phyloP scores from a whole-genome alignment of 2,888 invertebrate species.

The Netelia fuscicornis region DNA sequence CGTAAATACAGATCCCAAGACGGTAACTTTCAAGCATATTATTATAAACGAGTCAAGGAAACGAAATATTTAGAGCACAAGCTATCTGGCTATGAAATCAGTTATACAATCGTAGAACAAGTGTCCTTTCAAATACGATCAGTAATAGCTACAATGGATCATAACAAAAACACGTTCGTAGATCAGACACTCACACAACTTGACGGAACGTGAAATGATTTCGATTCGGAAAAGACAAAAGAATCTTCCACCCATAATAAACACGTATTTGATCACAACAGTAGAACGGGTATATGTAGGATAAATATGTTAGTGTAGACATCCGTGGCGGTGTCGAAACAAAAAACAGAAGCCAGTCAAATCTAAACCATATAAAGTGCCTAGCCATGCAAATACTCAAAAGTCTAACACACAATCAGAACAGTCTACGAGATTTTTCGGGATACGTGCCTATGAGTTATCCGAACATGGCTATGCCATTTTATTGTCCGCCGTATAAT shows the following conservation, averaged over 20 bases:
- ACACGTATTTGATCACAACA: not conserved
- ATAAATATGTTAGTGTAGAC: not conserved
- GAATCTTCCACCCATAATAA: not conserved
- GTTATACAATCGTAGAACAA: slow-evolving; percentile 33
- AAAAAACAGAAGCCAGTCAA: not conserved
- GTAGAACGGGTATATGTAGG: not conserved
- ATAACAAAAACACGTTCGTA: not conserved
- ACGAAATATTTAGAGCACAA: slow-evolving; percentile 33
- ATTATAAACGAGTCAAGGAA: slow-evolving; percentile 15
- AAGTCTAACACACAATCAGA: not conserved
- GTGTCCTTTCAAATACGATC: not conserved
- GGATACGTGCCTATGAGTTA: not conserved
- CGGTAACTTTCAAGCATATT: slow-evolving; percentile 41
- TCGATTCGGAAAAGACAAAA: slow-evolving; percentile 10
- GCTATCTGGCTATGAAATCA: slow-evolving; percentile 23
- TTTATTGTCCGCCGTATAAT: not conserved
- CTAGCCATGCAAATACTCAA: not conserved
- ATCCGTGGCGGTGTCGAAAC: not conserved
- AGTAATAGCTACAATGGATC: slow-evolving; percentile 1
- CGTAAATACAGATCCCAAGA: slow-evolving; percentile 35
- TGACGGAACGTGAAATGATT: not conserved
- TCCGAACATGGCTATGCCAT: not conserved
- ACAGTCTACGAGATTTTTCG: not conserved
- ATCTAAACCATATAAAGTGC: not conserved
- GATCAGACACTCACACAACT: not conserved